Evolutionary conservation across 2,888 invertebrate species (phyloP), one percentile per base, ranked within the genome.

Genomic region (Hydraecia micacea): DNA sequence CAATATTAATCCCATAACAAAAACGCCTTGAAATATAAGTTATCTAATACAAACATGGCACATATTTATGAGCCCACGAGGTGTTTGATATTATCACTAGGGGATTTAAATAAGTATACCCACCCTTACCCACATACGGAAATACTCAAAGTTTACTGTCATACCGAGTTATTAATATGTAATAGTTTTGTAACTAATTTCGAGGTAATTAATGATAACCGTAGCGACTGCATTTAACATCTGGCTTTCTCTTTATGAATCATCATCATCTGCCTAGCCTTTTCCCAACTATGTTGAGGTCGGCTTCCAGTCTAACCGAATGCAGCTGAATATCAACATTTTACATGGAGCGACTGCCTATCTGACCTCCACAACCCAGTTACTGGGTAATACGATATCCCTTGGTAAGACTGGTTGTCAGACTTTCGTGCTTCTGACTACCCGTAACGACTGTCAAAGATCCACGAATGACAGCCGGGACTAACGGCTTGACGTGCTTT

Each of bases 101-200:
- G 63, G 81, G 75, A 83, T 87, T 83, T 80, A 79, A 79, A 83
- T 83, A 86, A 75, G 36, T 39, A 68, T 65, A 55, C 25, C 81
- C 72, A 63, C 79, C 75, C 75, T 28, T 28, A 18, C 73, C 39
- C 66, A 69, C 81, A 86, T 70, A 73, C 84, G 80, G 82, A 88
- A 77, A 76, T 85, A 70, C 79, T 79, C 69, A 60, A 86, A 89
- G 81, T 87, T 89, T 82, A 80, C 66, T 77, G 79, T 76, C 80
- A 66, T 52, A 63, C 67, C n/a, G 73, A 81, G 84, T 86, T 81
- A 87, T 89, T 88, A 87, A 86, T 88, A 84, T 79, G 81, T 80
- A 88, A 88, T 88, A 89, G 87, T 89, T 88, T 79, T 81, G 80
- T 72, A 87, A 89, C 79, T 77, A 80, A 83, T 85, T 88, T 83